phyloP scores from a whole-genome alignment of 2,797 vertebrate species.

The Accipiter minullus region DNA sequence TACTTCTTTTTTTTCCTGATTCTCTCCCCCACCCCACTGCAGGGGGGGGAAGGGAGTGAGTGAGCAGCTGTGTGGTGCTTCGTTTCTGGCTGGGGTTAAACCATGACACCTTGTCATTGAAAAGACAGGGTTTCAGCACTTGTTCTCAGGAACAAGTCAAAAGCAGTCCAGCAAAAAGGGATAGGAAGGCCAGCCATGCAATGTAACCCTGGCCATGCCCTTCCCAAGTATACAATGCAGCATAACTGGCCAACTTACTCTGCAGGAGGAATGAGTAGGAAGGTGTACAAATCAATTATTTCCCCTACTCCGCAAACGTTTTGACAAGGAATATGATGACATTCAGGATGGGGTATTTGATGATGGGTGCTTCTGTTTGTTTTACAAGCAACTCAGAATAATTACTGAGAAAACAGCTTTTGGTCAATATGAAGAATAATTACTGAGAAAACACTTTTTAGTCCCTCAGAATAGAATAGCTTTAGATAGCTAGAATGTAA shows the following conservation, averaged over 20 bases:
- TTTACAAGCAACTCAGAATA: not conserved
- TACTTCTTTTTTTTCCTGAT: too few species aligned
- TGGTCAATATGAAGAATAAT: not conserved
- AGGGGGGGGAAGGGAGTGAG: fast-evolving
- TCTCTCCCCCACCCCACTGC: too few species aligned
- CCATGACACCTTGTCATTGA: not conserved
- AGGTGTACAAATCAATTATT: not conserved
- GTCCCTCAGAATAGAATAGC: not conserved
- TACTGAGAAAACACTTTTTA: not conserved
- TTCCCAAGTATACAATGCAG: not conserved
- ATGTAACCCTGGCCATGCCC: not conserved
- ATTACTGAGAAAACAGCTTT: not conserved
- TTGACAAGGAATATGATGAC: not conserved
- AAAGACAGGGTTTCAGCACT: not conserved
- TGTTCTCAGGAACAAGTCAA: not conserved
- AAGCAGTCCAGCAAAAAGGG: not conserved
- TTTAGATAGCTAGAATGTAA: not conserved
- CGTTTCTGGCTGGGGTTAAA: too few species aligned
- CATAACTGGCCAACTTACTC: not conserved
- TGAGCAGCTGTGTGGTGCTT: too few species aligned
- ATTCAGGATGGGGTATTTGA: not conserved
- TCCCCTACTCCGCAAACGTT: not conserved
- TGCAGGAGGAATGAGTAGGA: not conserved
- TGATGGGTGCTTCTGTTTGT: not conserved
- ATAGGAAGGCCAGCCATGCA: not conserved